Percentiles rank a stretch among this genome's conserved stretches.
Evolutionary conservation across 2,797 vertebrate species (phyloP).

Genomic region (Gymnodraco acuticeps): DNA sequence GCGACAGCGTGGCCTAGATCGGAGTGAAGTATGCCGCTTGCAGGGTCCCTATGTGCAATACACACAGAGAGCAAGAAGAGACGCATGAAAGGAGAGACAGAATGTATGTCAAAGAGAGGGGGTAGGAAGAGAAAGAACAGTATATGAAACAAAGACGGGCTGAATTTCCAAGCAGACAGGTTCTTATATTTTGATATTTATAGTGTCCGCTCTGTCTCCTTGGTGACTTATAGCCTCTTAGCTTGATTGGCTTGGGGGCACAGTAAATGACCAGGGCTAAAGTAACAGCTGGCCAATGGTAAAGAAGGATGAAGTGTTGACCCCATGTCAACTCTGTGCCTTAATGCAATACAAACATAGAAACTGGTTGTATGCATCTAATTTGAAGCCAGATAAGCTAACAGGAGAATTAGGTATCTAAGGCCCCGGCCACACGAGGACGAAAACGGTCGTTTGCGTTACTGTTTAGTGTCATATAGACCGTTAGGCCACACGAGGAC

Average conservation of each 20-base stretch:
- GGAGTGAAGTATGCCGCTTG: conserved; percentile 7
- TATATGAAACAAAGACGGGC: background rate
- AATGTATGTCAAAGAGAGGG: conserved; percentile 25
- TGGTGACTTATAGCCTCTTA: background rate
- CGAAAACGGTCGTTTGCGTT: no score
- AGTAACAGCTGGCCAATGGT: conserved; percentile 32
- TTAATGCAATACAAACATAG: background rate
- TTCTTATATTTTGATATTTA: conserved; percentile 12
- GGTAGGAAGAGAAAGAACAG: background rate
- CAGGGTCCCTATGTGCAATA: conserved; percentile 4
- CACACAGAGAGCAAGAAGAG: conserved; percentile 24
- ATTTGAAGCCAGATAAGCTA: background rate
- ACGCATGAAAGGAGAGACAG: background rate
- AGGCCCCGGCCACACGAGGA: no score
- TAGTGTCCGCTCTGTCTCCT: conserved; percentile 4
- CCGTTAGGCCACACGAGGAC: no score
- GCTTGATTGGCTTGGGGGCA: conserved; percentile 12
- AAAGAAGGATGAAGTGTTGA: conserved; percentile 17
- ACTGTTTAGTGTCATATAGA: no score
- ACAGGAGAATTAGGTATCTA: background rate
- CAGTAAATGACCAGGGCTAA: conserved; percentile 27
- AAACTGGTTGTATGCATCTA: background rate
- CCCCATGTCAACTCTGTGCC: conserved; percentile 10
- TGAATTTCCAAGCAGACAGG: background rate
- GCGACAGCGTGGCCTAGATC: conserved; percentile 50